phyloP scores from a whole-genome alignment of 2,888 invertebrate genomes.

The Nesidiocoris tenuis region DNA sequence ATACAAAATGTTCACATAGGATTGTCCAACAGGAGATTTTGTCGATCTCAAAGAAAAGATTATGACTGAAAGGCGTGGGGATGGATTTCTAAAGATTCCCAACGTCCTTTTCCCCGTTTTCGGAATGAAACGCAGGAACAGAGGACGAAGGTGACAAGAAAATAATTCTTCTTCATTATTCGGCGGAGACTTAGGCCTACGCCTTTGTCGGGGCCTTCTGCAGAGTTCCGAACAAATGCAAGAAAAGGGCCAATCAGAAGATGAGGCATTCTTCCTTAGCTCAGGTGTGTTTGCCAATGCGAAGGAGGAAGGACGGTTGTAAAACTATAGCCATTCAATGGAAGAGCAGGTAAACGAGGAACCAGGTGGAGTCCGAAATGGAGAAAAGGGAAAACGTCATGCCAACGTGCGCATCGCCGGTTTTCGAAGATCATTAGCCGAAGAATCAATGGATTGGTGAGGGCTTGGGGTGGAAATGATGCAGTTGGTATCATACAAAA shows the following conservation, averaged over 20 bases:
- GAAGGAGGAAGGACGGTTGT: not conserved
- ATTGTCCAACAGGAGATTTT: not conserved
- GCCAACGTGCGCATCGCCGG: not conserved
- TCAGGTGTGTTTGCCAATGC: constrained; percentile 27
- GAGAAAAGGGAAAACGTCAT: not conserved
- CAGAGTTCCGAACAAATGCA: not conserved
- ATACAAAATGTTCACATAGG: too few species aligned
- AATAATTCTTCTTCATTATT: not conserved
- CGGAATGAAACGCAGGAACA: not conserved
- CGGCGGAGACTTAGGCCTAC: not conserved
- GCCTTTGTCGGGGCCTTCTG: not conserved
- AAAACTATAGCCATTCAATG: not conserved
- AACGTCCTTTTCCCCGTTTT: not conserved
- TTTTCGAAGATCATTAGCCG: not conserved
- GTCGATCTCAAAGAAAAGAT: not conserved
- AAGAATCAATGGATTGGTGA: not conserved
- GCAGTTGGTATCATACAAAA: too few species aligned
- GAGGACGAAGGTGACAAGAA: not conserved
- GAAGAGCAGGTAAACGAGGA: not conserved
- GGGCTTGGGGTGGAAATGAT: not conserved
- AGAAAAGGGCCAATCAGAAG: not conserved
- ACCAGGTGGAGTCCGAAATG: not conserved
- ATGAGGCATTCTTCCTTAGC: not conserved
- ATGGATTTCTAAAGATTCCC: not conserved
- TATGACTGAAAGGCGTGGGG: not conserved